Evolutionary conservation across 2,797 vertebrate genomes (phyloP).

Genomic region (Sciurus carolinensis): DNA sequence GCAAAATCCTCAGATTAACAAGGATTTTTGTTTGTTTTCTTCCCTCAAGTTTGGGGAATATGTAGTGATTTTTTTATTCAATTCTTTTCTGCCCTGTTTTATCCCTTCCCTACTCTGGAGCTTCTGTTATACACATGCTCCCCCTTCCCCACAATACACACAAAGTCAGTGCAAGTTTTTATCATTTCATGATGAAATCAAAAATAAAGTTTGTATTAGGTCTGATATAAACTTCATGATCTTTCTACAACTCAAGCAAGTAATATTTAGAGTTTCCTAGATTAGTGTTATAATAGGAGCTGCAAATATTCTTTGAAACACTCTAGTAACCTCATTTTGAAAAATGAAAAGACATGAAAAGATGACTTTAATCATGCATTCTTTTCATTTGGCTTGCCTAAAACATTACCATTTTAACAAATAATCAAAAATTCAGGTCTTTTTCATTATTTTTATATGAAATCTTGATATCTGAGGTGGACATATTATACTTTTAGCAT

Average conservation of each 20-base stretch:
- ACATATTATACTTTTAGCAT: neutral
- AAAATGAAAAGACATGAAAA: neutral
- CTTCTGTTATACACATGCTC: too few species aligned
- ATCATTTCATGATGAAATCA: neutral
- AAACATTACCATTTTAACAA: neutral
- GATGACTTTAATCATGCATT: neutral
- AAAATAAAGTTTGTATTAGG: neutral
- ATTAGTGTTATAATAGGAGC: neutral
- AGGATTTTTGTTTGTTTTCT: neutral
- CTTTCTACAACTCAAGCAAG: neutral
- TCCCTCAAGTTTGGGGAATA: neutral
- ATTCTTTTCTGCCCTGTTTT: neutral
- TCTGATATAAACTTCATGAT: too few species aligned
- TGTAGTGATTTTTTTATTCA: neutral
- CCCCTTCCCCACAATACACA: neutral
- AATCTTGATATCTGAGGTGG: neutral
- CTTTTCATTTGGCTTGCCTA: neutral
- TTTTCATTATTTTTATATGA: neutral
- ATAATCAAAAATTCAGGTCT: neutral
- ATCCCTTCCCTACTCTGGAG: neutral
- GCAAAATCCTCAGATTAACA: neutral
- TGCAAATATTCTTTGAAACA: neutral
- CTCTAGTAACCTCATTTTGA: neutral
- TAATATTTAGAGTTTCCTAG: neutral
- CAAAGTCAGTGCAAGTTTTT: neutral